Evolutionary conservation across 2,888 invertebrate species (phyloP).

Genomic region (Cynaeus angustus): DNA sequence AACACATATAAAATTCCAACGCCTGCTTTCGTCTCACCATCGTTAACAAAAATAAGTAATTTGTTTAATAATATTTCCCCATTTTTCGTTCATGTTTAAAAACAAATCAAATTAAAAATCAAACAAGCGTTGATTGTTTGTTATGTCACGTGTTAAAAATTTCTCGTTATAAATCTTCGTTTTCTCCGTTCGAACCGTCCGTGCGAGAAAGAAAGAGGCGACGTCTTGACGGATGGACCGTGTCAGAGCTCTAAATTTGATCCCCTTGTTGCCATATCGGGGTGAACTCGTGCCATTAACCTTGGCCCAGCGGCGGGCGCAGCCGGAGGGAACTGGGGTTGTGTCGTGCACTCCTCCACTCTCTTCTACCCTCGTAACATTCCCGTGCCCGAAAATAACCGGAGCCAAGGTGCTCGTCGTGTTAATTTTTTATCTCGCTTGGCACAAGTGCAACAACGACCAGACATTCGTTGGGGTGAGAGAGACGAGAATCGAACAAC

Average conservation of each 20-base stretch:
- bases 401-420: neutral
- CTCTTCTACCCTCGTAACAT: conserved; percentile 13
- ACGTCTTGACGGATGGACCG: conserved; percentile 41
- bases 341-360: conserved; percentile 18
- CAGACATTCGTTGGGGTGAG: conserved; percentile 49
- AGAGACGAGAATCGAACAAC: conserved; percentile 44
- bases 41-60: too few relatives aligned
- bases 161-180: too few relatives aligned
- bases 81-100: too few relatives aligned
- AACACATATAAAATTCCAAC: too few relatives aligned
- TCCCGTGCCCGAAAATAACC: conserved; percentile 23
- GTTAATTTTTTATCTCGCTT: conserved; percentile 14
- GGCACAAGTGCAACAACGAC: conserved; percentile 31
- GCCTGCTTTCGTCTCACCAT: too few relatives aligned
- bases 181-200: neutral
- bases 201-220: conserved; percentile 15
- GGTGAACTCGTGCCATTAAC: conserved; percentile 57
- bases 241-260: conserved; percentile 40
- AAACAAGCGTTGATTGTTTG: too few relatives aligned
- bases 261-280: conserved; percentile 42
- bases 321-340: conserved; percentile 25
- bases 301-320: conserved; percentile 55
- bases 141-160: too few relatives aligned
- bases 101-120: too few relatives aligned
- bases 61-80: too few relatives aligned